These are phyloP conservation scores for Rattus norvegicus DNA, from an alignment of 2,113 vertebrate genomes.

Conservation along the genomic window DNA sequence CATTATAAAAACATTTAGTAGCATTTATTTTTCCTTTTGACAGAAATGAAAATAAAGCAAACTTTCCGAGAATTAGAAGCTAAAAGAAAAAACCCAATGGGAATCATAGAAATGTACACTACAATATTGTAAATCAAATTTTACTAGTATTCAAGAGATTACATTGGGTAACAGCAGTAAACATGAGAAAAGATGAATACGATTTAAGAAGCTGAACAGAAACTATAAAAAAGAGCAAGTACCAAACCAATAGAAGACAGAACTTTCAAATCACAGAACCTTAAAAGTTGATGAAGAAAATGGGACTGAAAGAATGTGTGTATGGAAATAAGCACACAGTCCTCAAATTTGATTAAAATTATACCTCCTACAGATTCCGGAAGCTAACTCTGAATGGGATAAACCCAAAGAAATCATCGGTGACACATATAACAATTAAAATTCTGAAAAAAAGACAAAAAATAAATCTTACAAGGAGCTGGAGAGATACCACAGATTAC, in stretches of 20 bases:
- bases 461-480: not conserved
- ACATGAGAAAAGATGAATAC: slow-evolving; percentile 27
- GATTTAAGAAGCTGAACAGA: not conserved
- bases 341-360: not conserved
- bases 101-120: slow-evolving; percentile 1
- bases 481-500: slow-evolving; percentile 28
- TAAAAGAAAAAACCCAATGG: not conserved
- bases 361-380: not conserved
- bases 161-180: not conserved
- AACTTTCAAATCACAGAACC: not conserved
- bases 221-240: not conserved
- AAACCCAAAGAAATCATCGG: slow-evolving; percentile 22
- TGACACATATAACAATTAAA: not conserved
- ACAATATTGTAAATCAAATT: not conserved
- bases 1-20: not conserved
- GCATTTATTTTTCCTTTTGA: not conserved
- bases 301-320: not conserved
- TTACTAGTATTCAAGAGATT: not conserved
- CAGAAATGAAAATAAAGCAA: slow-evolving; percentile 3
- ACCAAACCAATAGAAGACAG: not conserved
- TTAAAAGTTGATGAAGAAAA: not conserved
- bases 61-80: not conserved
- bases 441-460: slow-evolving; percentile 1
- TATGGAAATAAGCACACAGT: not conserved
- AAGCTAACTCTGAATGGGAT: not conserved